phyloP scores from a whole-genome alignment of 2,113 vertebrate species.

The Pantherophis guttatus region DNA sequence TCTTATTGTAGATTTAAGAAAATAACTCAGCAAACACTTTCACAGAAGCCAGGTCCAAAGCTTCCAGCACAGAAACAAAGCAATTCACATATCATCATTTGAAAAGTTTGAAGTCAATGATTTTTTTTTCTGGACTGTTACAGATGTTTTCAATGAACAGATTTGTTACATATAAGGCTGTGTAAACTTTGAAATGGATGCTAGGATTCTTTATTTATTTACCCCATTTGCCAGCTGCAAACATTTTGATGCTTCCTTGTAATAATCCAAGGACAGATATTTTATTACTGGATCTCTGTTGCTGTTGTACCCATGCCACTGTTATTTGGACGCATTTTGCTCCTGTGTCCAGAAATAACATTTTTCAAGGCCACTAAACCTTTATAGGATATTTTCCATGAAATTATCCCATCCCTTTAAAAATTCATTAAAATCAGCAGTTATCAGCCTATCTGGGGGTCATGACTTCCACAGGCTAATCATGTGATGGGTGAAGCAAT shows the following conservation, averaged over 20 bases:
- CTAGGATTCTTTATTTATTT: background rate
- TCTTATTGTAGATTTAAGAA: background rate
- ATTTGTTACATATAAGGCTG: background rate
- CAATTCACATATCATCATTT: background rate
- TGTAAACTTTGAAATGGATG: background rate
- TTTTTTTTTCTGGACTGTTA: background rate
- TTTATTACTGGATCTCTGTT: background rate
- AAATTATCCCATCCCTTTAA: background rate
- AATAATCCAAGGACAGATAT: background rate
- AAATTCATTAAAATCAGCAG: background rate
- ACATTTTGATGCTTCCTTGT: background rate
- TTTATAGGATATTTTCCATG: background rate
- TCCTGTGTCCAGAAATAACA: background rate
- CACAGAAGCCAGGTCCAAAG: background rate
- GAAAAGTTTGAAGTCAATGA: background rate
- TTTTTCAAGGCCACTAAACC: background rate
- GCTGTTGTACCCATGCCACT: background rate
- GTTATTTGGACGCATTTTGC: background rate
- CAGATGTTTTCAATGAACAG: background rate
- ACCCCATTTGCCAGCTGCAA: background rate
- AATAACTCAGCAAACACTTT: background rate
- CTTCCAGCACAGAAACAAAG: background rate
- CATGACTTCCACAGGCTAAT: background rate
- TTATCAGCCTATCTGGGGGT: background rate
- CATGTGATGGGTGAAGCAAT: background rate